Percentiles rank a stretch among this genome's conserved stretches.
These are phyloP conservation scores for Gadus chalcogrammus DNA, from an alignment of 2,113 vertebrate species.

Conservation along the genomic window DNA sequence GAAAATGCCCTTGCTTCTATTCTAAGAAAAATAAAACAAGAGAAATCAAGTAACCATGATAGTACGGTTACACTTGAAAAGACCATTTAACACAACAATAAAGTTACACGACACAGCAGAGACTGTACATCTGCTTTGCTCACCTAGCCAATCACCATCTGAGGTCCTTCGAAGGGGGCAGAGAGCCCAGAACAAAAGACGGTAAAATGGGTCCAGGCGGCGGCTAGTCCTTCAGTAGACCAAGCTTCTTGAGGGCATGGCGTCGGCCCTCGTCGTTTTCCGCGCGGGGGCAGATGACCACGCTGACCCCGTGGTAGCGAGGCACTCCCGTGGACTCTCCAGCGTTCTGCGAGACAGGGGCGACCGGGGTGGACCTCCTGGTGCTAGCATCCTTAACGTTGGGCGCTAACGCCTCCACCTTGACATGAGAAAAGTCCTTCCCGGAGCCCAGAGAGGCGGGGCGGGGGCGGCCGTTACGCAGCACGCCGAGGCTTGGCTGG, in stretches of 20 bases:
- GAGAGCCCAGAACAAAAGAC: not conserved
- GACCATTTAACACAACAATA: no score
- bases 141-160: no score
- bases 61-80: no score
- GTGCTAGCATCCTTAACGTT: slow-evolving; percentile 38
- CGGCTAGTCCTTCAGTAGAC: slow-evolving; percentile 81
- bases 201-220: no score
- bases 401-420: slow-evolving; percentile 24
- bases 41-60: no score
- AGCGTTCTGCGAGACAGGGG: slow-evolving; percentile 29
- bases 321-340: slow-evolving; percentile 59
- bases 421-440: slow-evolving; percentile 70
- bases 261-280: slow-evolving; percentile 70
- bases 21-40: no score
- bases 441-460: slow-evolving; percentile 70
- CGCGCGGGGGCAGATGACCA: slow-evolving; percentile 81
- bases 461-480: slow-evolving; percentile 68
- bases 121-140: no score
- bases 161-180: no score
- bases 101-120: no score
- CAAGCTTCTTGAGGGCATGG: slow-evolving; percentile 85
- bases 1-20: no score
- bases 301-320: slow-evolving; percentile 79
- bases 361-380: slow-evolving; percentile 35
- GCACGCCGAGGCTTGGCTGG: slow-evolving; percentile 40